Conservation (phyloP, 2,888 invertebrate genomes). For the Campoplex capitator region DNA sequence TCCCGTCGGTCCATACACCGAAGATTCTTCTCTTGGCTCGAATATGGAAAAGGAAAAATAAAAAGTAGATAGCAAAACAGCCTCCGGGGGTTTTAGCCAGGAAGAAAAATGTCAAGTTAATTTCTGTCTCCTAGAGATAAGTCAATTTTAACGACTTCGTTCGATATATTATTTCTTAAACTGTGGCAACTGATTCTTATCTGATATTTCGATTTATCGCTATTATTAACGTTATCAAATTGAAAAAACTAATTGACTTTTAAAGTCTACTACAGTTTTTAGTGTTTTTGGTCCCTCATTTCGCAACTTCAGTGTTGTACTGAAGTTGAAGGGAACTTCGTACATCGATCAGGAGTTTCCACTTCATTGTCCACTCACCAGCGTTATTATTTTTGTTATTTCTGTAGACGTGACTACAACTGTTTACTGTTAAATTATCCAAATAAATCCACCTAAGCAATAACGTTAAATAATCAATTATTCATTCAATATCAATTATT, state of each 20-base stretch:
- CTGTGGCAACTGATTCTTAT: not conserved
- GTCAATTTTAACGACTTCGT: conserved; percentile 31
- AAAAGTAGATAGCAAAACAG: conserved; percentile 66
- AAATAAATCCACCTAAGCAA: no score
- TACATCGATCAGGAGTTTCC: no score
- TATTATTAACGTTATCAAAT: not conserved
- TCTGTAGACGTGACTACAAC: not conserved
- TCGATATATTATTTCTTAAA: conserved; percentile 6
- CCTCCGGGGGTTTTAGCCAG: conserved; percentile 41
- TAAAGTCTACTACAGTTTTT: no score
- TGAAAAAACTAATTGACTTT: not conserved
- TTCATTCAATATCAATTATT: no score
- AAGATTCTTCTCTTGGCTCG: conserved; percentile 55
- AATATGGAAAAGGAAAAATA: conserved; percentile 63
- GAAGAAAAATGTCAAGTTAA: conserved; percentile 72
- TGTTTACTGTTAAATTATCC: not conserved
- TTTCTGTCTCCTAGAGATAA: conserved; percentile 70
- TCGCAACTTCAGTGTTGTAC: no score
- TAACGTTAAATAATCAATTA: no score
- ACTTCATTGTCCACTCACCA: not conserved
- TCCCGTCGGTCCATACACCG: conserved; percentile 73
- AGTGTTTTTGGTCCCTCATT: no score
- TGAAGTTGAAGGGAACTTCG: no score
- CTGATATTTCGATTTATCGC: not conserved
- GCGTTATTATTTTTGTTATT: not conserved